Base-by-base conservation (phyloP, 23 tunicate species). In the Phallusia fumigata region DNA sequence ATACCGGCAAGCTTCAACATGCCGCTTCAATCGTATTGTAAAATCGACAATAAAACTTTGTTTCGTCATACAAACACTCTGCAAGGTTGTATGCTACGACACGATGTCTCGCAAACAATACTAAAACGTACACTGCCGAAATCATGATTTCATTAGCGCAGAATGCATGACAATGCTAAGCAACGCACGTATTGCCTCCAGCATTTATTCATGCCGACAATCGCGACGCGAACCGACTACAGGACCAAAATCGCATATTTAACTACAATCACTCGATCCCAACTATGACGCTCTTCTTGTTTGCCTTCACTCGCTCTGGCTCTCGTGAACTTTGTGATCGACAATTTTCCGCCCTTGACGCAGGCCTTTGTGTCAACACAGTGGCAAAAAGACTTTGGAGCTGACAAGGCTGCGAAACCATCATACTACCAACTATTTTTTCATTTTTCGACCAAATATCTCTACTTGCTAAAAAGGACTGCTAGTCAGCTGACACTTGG, bases 171-270 rank as follows among this genome's bases (percentile, higher is more conserved):
- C 26, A 24, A 21, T 22, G 69, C 69, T 5, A 1, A 58, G 26
- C 69, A 58, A 58, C 26, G 69, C 69, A 58, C 28, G 28, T 58
- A 58, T 58, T 58, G 69, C 69, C 69, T 58, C 69, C 69, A 58
- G 69, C 69, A 58, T 58, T 58, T 21, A 58, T 22, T 6, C 69
- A 58, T 6, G 8, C 16, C 69, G 69, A 58, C 69, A 58, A 58
- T 58, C 69, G 69, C 69, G 28, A 13, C 28, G 13, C 69, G 16
- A 8, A 3, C 28, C 1, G 26, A 21, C 69, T 58, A 24, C 26
- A 21, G 28, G 26, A 8, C 16, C 26, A 21, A 58, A 58, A 24
- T 58, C 69, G 26, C 69, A 21, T 58, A 13, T 58, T 58, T 58
- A 58, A 11, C 69, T 58, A 13, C 69, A 58, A 11, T 58, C 16